Percentiles rank a stretch among this genome's conserved stretches.
Conservation (phyloP, 2,888 invertebrate genomes). For the Pocota personata region DNA sequence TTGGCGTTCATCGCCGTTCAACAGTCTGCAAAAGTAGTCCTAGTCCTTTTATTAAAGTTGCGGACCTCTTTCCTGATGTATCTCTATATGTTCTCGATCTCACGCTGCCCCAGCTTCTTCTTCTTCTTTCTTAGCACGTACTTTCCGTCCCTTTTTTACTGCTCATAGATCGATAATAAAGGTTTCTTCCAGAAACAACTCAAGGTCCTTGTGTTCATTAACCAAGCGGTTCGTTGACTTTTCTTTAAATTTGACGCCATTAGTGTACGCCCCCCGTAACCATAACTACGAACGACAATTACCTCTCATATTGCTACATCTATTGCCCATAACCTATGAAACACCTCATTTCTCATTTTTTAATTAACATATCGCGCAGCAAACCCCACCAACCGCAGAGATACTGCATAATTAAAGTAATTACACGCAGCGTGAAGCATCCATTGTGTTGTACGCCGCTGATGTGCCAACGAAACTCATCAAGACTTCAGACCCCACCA, state of each 20-base stretch:
- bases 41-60: too few species aligned
- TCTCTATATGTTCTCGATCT: too few species aligned
- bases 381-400: slow-evolving; percentile 55
- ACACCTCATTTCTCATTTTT: slow-evolving; percentile 72
- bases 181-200: too few species aligned
- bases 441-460: slow-evolving; percentile 46
- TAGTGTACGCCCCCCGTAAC: slow-evolving; percentile 27
- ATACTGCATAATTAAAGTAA: slow-evolving; percentile 74
- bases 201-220: not conserved
- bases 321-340: slow-evolving; percentile 71
- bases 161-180: too few species aligned
- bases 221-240: slow-evolving; percentile 45
- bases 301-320: slow-evolving; percentile 50
- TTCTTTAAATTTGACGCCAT: not conserved
- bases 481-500: slow-evolving; percentile 46
- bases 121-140: too few species aligned
- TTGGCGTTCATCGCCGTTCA: too few species aligned
- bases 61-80: too few species aligned
- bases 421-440: slow-evolving; percentile 68
- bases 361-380: slow-evolving; percentile 70
- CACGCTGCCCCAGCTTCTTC: too few species aligned
- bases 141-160: too few species aligned
- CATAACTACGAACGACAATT: slow-evolving; percentile 43
- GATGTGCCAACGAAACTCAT: slow-evolving; percentile 66
- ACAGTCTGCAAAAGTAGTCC: too few species aligned